Base-by-base conservation (phyloP, 2,888 invertebrate species). In the Tribolium freemani region DNA sequence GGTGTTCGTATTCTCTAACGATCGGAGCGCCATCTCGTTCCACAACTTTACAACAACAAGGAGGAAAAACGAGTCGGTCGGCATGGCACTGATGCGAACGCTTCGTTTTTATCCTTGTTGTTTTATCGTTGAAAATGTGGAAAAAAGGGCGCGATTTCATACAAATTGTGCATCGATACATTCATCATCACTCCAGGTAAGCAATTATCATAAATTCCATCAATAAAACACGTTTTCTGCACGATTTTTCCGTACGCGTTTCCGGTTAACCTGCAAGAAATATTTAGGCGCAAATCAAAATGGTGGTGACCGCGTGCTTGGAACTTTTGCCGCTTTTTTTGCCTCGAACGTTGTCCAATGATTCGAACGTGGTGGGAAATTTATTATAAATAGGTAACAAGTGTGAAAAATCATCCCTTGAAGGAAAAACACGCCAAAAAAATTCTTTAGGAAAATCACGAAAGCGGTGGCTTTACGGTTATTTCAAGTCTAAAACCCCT, bases 221-320 rank as follows among this genome's bases (percentile, higher is more conserved):
- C 75, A 61, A 66, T 70, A 58, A 58, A 48, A 44, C 31, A 46
- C 44, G 60, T 68, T 61, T 73, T 73, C 75, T 48, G 56, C 67
- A 63, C 58, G 73, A 73, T 77, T 72, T 38, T 76, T 71, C 71
- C 63, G 71, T 78, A 76, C 82, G 83, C 84, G 83, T 85, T 84
- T 85, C 85, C 85, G 85, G 85, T 83, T 86, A 86, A 86, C 86
- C 86, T 86, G 84, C 81, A 85, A 85, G 84, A 82, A 80, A 81
- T 82, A 82, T 82, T 80, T 82, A 79, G 81, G 82, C 81, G 81
- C 78, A 80, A 83, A 83, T 84, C 86, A 86, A 86, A 86, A 86
- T 86, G 86, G 86, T 83, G 86, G 86, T 83, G 48, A 86, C 85
- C 86, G 85, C 86, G 86, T 86, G 86, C 84, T 84, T 84, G 77